These are phyloP conservation scores for Neodon shergylaensis DNA, from an alignment of 2,113 vertebrate genomes.

Conservation along the genomic window DNA sequence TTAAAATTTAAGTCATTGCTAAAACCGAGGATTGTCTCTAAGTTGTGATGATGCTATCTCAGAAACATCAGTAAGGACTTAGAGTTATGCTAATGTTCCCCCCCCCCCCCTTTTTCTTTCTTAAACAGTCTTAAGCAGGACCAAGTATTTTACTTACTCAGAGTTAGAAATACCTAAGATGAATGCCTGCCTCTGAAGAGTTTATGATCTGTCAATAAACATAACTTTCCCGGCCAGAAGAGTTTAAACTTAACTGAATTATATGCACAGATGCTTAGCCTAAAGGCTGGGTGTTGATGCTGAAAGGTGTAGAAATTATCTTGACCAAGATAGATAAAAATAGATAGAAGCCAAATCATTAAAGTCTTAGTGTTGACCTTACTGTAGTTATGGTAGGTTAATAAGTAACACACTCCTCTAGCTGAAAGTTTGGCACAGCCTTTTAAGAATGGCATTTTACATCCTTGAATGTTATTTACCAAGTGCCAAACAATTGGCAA, in stretches of 20 bases:
- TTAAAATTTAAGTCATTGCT: conserved; percentile 18
- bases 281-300: background rate
- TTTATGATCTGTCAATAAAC: background rate
- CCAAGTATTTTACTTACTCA: background rate
- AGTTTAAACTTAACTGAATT: background rate
- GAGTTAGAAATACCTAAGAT: background rate
- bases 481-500: background rate
- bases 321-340: conserved; percentile 13
- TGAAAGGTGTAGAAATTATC: background rate
- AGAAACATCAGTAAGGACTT: background rate
- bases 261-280: background rate
- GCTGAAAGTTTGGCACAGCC: background rate
- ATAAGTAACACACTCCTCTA: background rate
- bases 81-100: background rate
- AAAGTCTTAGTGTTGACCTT: background rate
- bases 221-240: background rate
- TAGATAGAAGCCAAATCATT: background rate
- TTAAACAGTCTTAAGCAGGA: no score
- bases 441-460: background rate
- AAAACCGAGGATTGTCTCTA: conserved; percentile 12
- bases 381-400: background rate
- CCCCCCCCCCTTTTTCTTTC: no score
- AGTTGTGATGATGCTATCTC: background rate
- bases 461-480: background rate
- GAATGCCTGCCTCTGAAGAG: background rate